Conservation (phyloP, 2,888 invertebrate genomes). For the Lissocephala sabroskyi region DNA sequence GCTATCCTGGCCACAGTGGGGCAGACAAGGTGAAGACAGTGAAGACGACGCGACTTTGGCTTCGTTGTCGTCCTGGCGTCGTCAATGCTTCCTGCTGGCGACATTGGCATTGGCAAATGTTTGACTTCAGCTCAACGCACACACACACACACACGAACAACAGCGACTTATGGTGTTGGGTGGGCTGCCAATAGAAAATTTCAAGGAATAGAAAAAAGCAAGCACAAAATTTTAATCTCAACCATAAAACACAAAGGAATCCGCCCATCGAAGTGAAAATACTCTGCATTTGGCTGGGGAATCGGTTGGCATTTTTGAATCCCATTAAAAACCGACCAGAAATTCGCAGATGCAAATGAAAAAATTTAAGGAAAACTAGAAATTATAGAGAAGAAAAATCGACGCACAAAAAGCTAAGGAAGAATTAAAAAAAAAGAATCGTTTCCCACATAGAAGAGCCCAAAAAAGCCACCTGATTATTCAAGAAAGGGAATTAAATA, state of each 20-base stretch:
- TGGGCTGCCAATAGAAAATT: constrained; percentile 5
- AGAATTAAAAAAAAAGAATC: no score
- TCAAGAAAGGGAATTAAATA: no score
- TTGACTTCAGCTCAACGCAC: constrained; percentile 22
- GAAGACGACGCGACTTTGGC: not conserved
- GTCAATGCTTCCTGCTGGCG: constrained; percentile 14
- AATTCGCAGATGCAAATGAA: not conserved
- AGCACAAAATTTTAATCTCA: constrained; percentile 11
- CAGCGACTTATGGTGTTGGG: no score
- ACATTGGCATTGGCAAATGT: constrained; percentile 26
- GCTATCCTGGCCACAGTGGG: constrained; percentile 5
- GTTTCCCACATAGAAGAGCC: no score
- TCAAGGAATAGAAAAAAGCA: constrained; percentile 4
- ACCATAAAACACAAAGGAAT: constrained; percentile 14
- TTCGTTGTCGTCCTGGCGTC: constrained; percentile 10
- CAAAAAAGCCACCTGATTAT: no score
- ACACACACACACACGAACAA: constrained; percentile 1
- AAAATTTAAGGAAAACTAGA: not conserved
- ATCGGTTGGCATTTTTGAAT: no score
- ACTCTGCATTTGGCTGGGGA: no score
- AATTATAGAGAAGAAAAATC: constrained; percentile 1
- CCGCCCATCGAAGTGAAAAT: no score
- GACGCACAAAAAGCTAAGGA: no score
- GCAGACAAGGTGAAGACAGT: constrained; percentile 13
- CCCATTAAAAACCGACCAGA: constrained; percentile 1